Evolutionary conservation across 2,113 vertebrate species (phyloP).

Genomic region (Neotragus pygmaeus): DNA sequence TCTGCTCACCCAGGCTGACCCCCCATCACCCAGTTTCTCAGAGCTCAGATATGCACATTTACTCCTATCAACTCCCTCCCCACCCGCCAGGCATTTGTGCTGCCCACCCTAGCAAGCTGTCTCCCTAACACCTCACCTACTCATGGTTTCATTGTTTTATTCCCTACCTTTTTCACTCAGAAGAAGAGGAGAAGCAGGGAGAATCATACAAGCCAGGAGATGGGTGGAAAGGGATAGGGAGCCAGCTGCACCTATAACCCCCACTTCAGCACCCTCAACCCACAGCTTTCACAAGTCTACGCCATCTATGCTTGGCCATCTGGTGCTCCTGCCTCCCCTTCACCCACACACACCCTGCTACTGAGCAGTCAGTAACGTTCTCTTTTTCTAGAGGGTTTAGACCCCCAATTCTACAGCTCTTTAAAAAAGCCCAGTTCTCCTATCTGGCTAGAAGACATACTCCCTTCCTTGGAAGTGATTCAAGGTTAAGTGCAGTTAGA

Average conservation of each 20-base stretch:
- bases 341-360: neutral
- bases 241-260: neutral
- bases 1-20: neutral
- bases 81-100: constrained; percentile 10
- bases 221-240: neutral
- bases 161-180: neutral
- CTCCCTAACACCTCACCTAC: constrained; percentile 39
- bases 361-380: neutral
- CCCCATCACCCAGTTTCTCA: neutral
- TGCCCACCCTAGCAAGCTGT: constrained; percentile 49
- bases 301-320: neutral
- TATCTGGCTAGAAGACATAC: neutral
- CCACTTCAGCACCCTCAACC: neutral
- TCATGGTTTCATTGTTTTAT: neutral
- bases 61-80: neutral
- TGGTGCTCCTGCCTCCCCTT: neutral
- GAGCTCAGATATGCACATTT: neutral
- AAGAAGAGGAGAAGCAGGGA: neutral
- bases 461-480: neutral
- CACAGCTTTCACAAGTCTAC: neutral
- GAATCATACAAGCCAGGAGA: neutral
- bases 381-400: neutral
- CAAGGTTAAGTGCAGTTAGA: neutral
- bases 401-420: neutral
- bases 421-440: neutral